A percentile compares a stretch with the other conserved stretches of the same genome.
Evolutionary conservation across 2,113 vertebrate species (phyloP).

Genomic region (Myiagra hebetior): DNA sequence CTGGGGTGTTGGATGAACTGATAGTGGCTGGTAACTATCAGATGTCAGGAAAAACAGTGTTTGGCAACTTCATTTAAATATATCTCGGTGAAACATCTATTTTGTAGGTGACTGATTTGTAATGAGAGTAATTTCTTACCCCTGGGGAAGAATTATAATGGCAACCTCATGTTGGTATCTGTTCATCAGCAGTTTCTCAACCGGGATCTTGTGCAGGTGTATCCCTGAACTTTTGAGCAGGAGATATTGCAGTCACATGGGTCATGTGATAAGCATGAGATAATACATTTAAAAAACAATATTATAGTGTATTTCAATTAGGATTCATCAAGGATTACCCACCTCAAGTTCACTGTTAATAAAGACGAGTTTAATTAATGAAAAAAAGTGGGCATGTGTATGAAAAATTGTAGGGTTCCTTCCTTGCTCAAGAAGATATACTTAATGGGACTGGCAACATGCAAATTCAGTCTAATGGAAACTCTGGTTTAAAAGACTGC

Average conservation of each 20-base stretch:
- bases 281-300: neutral
- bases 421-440: neutral
- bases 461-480: neutral
- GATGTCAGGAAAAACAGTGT: neutral
- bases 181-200: neutral
- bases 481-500: neutral
- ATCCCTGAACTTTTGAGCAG: neutral
- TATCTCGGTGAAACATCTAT: neutral
- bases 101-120: neutral
- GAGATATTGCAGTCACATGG: neutral
- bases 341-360: neutral
- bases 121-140: neutral
- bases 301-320: neutral
- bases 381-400: neutral
- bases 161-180: neutral
- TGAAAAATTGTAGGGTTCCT: neutral
- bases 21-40: neutral
- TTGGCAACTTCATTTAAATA: neutral
- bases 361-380: neutral
- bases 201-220: neutral
- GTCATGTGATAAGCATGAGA: neutral
- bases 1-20: neutral
- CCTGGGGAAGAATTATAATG: neutral
- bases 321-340: neutral
- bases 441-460: neutral